Conservation (phyloP, 2,797 vertebrate genomes). For the Etheostoma perlongum region DNA sequence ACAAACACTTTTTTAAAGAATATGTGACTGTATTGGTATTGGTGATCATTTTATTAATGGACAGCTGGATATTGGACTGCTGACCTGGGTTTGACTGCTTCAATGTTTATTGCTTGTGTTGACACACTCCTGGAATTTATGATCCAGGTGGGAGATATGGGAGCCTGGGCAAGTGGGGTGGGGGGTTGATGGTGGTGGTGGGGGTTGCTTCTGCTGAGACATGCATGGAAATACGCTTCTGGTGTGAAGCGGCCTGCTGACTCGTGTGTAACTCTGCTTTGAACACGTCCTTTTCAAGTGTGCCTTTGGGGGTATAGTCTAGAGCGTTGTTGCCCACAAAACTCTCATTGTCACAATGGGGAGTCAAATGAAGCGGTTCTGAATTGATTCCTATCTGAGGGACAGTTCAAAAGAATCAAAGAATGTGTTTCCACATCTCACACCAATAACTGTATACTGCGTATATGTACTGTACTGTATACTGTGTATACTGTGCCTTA, state of each 20-base stretch:
- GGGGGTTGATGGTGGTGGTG: not conserved
- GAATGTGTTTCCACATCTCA: constrained; percentile 13
- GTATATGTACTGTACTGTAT: no score
- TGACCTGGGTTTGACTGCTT: constrained; percentile 14
- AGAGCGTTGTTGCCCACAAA: constrained; percentile 56
- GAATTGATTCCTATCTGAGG: constrained; percentile 40
- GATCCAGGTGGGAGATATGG: constrained; percentile 45
- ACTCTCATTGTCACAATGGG: constrained; percentile 40
- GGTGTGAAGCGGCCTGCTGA: constrained; percentile 49
- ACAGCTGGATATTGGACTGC: constrained; percentile 4
- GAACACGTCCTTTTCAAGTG: constrained; percentile 59
- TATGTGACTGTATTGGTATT: not conserved
- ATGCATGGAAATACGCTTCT: constrained; percentile 26
- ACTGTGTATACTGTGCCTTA: not conserved
- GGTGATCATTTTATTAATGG: not conserved
- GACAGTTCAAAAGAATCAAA: constrained; percentile 39
- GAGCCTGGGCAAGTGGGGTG: not conserved
- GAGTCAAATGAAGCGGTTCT: constrained; percentile 42
- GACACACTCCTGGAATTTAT: constrained; percentile 32
- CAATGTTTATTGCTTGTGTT: constrained; percentile 35
- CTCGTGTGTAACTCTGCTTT: constrained; percentile 46
- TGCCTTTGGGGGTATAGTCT: constrained; percentile 57
- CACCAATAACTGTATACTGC: not conserved
- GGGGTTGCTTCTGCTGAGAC: constrained; percentile 6
- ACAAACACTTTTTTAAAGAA: not conserved